Base-by-base conservation (phyloP, 2,888 invertebrate genomes). In the Spisula solida region DNA sequence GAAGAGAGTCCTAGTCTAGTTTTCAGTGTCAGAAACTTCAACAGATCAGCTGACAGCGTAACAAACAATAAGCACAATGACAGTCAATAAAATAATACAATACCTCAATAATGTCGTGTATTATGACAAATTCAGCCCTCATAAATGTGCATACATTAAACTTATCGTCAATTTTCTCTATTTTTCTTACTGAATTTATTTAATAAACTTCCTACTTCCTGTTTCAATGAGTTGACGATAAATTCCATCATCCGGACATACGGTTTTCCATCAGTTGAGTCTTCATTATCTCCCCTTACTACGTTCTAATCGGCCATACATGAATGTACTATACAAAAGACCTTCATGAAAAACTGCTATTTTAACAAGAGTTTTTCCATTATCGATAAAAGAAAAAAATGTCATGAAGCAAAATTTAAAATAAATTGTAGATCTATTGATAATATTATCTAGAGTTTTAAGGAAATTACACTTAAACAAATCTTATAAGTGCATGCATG, bases 171-270 rank as follows among this genome's bases (percentile, higher is more conserved):
- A 25, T 10, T 66, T 66, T 25, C 10, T 12, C 8, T 25, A 66
- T 25, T 66, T 66, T 66, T 25, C 60, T 66, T 66, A 66, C 60
- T 66, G 60, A n/a, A 66, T 25, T 66, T 8, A 5, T 25, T 66
- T 2, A 66, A 66, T 66, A 66, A 66, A 66, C 60, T 66, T 66
- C 60, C 60, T 66, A 66, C 60, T 66, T 66, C 60, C 60, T 66
- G 60, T 66, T 10, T 66, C 8, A 25, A 25, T 66, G 25, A 25
- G 60, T 66, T 66, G 60, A 66, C 10, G 60, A 25, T 66, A 66
- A 25, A 66, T 25, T 66, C 60, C 25, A 12, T n/a, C n/a, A 66
- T 25, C 60, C 60, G 60, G 60, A 66, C 51, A 2, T 4, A 25
- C 60, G 25, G 56, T 56, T n/a, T 56, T 4, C 18, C 20, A 20